Evolutionary conservation across 2,113 vertebrate species (phyloP), one percentile per base, ranked within the genome.

Genomic region (Alaudala cheleensis): DNA sequence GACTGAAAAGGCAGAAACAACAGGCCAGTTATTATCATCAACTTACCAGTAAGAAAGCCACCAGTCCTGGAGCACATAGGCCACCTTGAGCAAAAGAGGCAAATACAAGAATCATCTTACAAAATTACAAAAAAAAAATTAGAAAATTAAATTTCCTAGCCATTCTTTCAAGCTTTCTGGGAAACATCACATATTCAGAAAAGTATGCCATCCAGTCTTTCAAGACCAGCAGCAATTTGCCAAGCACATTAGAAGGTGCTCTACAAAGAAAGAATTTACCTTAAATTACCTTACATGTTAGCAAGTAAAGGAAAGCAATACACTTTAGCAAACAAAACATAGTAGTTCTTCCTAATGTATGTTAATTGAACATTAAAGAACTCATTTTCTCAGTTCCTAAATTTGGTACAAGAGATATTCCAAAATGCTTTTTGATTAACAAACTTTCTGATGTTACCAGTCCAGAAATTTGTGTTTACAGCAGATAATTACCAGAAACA

Each of bases 11-110:
- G 25, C 14, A 91, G 42, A 64, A 93, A 64, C 34, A 56, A 97
- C 96, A 94, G 62, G 99, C 98, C 98, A 99, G 76, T 98, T 81
- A 37, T 34, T 56, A 79, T n/a, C 20, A 80, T 54, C 51, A 88
- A 97, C 98, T 98, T 92, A 99, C 99, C 99, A 99, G 85, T 99
- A 97, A 26, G 99, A 99, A 92, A 99, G 98, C 99, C 99, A 99
- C 99, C 99, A 99, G 91, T 99, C 99, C 91, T 99, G 98, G 50
- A 99, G 96, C 58, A 99, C 95, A 80, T 98, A 99, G 13, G 98
- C 73, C 23, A 97, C 96, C 99, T 99, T 84, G 5, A 92, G 54
- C 34, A 88, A 66, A 90, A 89, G 39, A 94, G 51, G 34, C 11
- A 97, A 90, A 95, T 15, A 95, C 2, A 49, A 74, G 21, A 60